A percentile compares a stretch with the other conserved stretches of the same genome.
Conservation (phyloP, 2,888 invertebrate species). For the Tiliacea citrago region DNA sequence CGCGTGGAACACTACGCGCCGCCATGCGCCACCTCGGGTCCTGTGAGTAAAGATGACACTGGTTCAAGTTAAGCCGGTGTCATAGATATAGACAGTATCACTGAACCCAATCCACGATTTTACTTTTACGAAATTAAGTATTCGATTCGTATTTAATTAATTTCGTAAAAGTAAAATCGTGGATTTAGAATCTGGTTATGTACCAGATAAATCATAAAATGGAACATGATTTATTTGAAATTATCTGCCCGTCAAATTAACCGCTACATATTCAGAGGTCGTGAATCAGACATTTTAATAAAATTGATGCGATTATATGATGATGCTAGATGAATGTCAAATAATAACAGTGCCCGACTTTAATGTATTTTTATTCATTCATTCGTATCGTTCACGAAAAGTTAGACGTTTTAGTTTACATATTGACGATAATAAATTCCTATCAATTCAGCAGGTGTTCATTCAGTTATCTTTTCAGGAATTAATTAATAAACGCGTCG, state of each 20-base stretch:
- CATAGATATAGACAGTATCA: no score
- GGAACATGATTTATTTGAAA: background rate
- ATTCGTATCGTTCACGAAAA: background rate
- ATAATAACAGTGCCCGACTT: background rate
- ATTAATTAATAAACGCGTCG: conserved; percentile 2
- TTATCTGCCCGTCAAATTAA: background rate
- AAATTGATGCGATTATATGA: background rate
- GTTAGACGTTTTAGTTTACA: conserved; percentile 7
- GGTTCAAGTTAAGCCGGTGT: no score
- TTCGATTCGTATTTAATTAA: no score
- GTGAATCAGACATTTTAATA: background rate
- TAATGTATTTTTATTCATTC: no score
- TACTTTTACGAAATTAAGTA: no score
- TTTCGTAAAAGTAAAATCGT: no score
- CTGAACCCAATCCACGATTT: no score
- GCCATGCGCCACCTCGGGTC: no score
- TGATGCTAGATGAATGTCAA: background rate
- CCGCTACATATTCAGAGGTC: background rate
- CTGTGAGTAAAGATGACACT: no score
- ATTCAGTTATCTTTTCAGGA: conserved; percentile 28
- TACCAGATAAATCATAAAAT: background rate
- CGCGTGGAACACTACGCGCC: no score
- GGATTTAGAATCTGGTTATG: no score
- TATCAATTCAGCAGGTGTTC: conserved; percentile 46
- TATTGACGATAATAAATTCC: conserved; percentile 12